Percentiles rank a stretch among this genome's conserved stretches.
Conservation (phyloP, 1,140 invertebrate genomes). For the Macrosteles quadrilineatus region DNA sequence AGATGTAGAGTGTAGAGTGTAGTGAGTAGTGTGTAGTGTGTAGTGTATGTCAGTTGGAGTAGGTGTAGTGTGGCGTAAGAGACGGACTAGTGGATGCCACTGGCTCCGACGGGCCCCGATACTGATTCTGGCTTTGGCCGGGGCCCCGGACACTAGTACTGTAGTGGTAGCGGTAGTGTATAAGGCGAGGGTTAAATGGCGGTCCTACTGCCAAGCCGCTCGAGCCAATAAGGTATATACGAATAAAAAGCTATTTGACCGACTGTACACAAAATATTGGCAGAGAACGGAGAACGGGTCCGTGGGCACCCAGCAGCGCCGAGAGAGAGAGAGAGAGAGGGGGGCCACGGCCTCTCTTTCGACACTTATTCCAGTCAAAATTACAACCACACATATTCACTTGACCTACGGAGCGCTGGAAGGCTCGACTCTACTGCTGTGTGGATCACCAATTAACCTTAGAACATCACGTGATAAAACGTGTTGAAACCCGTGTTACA, state of each 20-base stretch:
- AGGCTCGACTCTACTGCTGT: no score
- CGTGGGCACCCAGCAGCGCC: not conserved
- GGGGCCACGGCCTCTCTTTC: not conserved
- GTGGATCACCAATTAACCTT: no score
- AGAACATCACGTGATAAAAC: no score
- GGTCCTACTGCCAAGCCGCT: not conserved
- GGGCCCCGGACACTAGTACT: no score
- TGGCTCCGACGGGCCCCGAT: not conserved
- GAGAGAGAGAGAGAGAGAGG: no score
- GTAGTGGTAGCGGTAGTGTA: no score
- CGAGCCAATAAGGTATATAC: constrained; percentile 13
- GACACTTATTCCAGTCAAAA: constrained; percentile 6
- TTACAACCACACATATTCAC: not conserved
- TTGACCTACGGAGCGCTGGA: no score
- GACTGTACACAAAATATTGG: constrained; percentile 11
- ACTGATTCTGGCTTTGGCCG: not conserved
- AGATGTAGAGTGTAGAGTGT: constrained; percentile 4
- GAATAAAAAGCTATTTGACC: constrained; percentile 12
- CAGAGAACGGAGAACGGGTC: not conserved
- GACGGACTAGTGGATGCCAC: not conserved
- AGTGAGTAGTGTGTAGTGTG: not conserved
- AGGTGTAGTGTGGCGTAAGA: constrained; percentile 2
- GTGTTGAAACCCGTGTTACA: no score
- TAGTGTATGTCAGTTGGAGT: not conserved
- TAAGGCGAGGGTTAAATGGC: not conserved